A percentile compares a stretch with the other conserved stretches of the same genome.
Evolutionary conservation across 2,888 invertebrate genomes (phyloP).

Genomic region (Agrotis segetum): DNA sequence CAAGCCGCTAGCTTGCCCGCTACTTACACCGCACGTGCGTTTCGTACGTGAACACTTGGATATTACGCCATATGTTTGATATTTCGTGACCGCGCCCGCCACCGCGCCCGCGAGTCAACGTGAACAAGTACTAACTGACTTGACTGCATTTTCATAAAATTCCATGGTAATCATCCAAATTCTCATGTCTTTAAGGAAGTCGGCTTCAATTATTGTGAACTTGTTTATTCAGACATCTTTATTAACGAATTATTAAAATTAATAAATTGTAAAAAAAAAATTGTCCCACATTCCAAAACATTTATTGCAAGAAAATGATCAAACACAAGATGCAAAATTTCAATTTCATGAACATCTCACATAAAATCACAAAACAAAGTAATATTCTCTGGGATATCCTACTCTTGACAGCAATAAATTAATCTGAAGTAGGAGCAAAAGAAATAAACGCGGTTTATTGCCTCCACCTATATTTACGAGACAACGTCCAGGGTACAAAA

Average conservation of each 20-base stretch:
- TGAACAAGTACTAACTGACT: too few relatives aligned
- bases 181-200: background rate
- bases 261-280: too few relatives aligned
- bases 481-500: slow-evolving; percentile 55
- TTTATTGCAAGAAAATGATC: slow-evolving; percentile 14
- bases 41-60: too few relatives aligned
- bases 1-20: too few relatives aligned
- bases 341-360: slow-evolving; percentile 23
- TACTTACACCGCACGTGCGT: too few relatives aligned
- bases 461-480: slow-evolving; percentile 59
- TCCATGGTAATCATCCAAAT: slow-evolving; percentile 27
- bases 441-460: slow-evolving; percentile 58
- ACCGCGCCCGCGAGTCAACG: too few relatives aligned
- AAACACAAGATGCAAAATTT: slow-evolving; percentile 37
- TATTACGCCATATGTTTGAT: too few relatives aligned
- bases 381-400: slow-evolving; percentile 41
- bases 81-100: too few relatives aligned
- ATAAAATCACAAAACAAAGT: slow-evolving; percentile 46
- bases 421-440: slow-evolving; percentile 52
- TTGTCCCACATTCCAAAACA: background rate
- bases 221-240: background rate
- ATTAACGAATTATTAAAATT: too few relatives aligned
- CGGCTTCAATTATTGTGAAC: background rate
- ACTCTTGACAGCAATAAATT: slow-evolving; percentile 59
- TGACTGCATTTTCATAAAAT: slow-evolving; percentile 8